Evolutionary conservation across 1,140 invertebrate genomes (phyloP).

Genomic region (Hydropsyche tenuis): DNA sequence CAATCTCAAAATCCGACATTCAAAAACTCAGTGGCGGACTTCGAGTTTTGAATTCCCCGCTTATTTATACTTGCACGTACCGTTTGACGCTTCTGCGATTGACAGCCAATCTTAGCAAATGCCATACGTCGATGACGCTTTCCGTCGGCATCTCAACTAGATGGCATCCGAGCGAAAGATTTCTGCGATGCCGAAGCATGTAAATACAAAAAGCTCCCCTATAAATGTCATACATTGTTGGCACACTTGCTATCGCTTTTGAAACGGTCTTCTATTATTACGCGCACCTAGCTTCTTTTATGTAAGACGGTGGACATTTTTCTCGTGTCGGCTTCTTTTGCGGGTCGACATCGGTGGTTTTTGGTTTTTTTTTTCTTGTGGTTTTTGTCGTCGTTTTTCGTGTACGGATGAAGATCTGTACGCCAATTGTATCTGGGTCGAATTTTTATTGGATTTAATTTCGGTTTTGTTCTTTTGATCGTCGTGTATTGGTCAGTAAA

Average conservation of each 20-base stretch:
- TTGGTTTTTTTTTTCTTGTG: too few relatives aligned
- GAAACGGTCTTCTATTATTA: constrained; percentile 12
- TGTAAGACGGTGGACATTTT: not conserved
- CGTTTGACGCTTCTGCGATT: not conserved
- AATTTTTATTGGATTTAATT: too few relatives aligned
- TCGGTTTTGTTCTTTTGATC: too few relatives aligned
- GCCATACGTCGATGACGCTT: not conserved
- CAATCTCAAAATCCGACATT: too few relatives aligned
- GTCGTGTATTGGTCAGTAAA: too few relatives aligned
- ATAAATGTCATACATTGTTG: constrained; percentile 47
- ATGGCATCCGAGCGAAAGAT: constrained; percentile 29
- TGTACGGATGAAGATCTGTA: too few relatives aligned
- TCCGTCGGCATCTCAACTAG: constrained; percentile 19
- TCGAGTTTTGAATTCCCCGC: constrained; percentile 3
- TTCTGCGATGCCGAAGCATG: constrained; percentile 31
- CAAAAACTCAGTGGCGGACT: too few relatives aligned
- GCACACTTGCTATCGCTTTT: constrained; percentile 34
- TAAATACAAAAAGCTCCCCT: constrained; percentile 39
- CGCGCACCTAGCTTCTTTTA: constrained; percentile 1
- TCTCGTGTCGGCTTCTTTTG: not conserved
- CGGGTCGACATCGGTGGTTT: too few relatives aligned
- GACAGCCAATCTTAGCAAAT: constrained; percentile 8
- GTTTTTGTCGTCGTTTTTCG: too few relatives aligned
- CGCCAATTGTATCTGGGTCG: too few relatives aligned
- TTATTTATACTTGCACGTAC: too few relatives aligned